phyloP scores from a whole-genome alignment of 2,888 invertebrate species.

The Rhingia rostrata region DNA sequence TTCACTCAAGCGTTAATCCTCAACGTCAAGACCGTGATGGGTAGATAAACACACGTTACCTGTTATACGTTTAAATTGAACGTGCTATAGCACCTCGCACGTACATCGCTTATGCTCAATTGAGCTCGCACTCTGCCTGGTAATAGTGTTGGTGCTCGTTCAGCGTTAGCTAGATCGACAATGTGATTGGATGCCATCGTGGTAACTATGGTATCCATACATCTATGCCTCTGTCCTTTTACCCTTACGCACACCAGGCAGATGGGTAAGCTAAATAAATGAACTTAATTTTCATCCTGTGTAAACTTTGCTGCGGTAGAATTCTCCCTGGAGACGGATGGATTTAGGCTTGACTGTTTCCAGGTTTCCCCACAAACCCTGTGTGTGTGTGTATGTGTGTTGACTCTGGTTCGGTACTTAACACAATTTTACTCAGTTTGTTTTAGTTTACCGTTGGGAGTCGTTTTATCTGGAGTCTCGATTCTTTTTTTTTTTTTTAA shows the following conservation, averaged over 20 bases:
- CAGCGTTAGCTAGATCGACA: slow-evolving; percentile 31
- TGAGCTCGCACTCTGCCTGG: neutral
- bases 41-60: slow-evolving; percentile 30
- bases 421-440: slow-evolving; percentile 44
- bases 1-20: slow-evolving; percentile 58
- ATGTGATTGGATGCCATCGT: slow-evolving; percentile 37
- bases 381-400: neutral
- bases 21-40: slow-evolving; percentile 39
- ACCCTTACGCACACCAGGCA: slow-evolving; percentile 1
- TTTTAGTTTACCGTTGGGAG: slow-evolving; percentile 44
- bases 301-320: slow-evolving; percentile 35
- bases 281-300: slow-evolving; percentile 54
- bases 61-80: slow-evolving; percentile 36
- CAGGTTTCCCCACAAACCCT: no score
- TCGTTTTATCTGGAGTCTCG: slow-evolving; percentile 33
- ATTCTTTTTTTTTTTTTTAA: slow-evolving; percentile 29
- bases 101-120: neutral
- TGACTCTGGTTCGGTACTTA: slow-evolving; percentile 43
- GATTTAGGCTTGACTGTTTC: neutral
- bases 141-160: slow-evolving; percentile 23
- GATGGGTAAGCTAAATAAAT: slow-evolving; percentile 54
- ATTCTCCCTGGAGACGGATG: slow-evolving; percentile 35
- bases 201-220: slow-evolving; percentile 38
- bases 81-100: neutral
- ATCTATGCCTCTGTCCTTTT: neutral